Evolutionary conservation across 2,797 vertebrate species (phyloP).

Genomic region (Dermochelys coriacea): DNA sequence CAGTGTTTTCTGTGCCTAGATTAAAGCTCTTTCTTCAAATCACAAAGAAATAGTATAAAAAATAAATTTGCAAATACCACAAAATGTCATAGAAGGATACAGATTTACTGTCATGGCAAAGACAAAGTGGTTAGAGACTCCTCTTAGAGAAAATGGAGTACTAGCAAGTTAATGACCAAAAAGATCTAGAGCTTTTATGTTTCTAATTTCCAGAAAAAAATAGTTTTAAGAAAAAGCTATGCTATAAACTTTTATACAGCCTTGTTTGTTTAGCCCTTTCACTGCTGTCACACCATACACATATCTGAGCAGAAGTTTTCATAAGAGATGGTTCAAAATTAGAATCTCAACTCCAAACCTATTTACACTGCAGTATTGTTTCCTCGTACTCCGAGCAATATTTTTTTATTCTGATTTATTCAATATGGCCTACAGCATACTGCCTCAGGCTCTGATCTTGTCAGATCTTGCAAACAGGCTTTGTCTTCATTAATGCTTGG

Average conservation of each 20-base stretch:
- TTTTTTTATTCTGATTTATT: not conserved
- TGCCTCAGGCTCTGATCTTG: too few species aligned
- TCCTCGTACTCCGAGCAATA: not conserved
- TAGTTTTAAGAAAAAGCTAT: not conserved
- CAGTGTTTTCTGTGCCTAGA: not conserved
- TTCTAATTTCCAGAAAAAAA: not conserved
- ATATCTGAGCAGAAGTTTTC: not conserved
- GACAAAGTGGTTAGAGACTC: not conserved
- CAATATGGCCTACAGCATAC: not conserved
- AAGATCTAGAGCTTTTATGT: fast-evolving
- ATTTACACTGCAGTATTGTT: not conserved
- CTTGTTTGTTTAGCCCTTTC: not conserved
- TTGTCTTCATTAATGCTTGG: not conserved
- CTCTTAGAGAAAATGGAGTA: not conserved
- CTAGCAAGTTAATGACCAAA: not conserved
- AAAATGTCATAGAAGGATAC: not conserved
- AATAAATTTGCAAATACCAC: not conserved
- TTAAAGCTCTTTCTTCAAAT: not conserved
- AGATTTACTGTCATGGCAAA: not conserved
- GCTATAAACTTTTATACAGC: not conserved
- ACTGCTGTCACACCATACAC: not conserved
- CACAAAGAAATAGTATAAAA: not conserved
- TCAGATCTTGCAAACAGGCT: not conserved
- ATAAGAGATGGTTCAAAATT: not conserved
- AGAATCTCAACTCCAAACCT: not conserved